These are phyloP conservation scores for Drosophila paucipuncta DNA, from an alignment of 2,888 invertebrate species.

Conservation along the genomic window DNA sequence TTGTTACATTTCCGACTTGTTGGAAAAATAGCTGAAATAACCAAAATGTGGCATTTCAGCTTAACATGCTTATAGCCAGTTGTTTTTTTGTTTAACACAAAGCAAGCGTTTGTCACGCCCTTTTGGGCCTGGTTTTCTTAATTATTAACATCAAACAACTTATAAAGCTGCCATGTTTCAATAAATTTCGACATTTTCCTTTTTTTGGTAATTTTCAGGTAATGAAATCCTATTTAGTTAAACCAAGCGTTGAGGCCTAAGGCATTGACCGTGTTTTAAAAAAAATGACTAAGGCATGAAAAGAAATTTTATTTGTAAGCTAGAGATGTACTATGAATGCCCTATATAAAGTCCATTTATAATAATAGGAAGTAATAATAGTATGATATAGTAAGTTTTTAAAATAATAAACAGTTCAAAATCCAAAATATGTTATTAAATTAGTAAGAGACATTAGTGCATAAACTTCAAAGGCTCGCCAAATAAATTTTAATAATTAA, in stretches of 20 bases:
- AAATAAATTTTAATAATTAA: background rate
- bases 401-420: background rate
- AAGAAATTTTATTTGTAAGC: background rate
- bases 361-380: no score
- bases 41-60: conserved; percentile 9
- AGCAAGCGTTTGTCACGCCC: conserved; percentile 21
- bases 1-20: conserved; percentile 42
- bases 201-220: conserved; percentile 27
- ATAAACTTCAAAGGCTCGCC: background rate
- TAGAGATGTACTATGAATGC: background rate
- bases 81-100: background rate
- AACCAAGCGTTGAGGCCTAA: conserved; percentile 36
- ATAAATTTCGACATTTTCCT: conserved; percentile 16
- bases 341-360: background rate
- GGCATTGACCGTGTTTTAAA: background rate
- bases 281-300: background rate
- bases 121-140: conserved; percentile 25
- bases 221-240: conserved; percentile 62
- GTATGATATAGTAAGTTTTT: background rate
- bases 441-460: background rate
- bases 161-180: conserved; percentile 24
- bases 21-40: conserved; percentile 14
- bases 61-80: conserved; percentile 36
- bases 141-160: conserved; percentile 66
- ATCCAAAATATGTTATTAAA: background rate